Evolutionary conservation across 37 sponge, comb jelly and placozoan species (phyloP).

Genomic region (Hormiphora californensis): DNA sequence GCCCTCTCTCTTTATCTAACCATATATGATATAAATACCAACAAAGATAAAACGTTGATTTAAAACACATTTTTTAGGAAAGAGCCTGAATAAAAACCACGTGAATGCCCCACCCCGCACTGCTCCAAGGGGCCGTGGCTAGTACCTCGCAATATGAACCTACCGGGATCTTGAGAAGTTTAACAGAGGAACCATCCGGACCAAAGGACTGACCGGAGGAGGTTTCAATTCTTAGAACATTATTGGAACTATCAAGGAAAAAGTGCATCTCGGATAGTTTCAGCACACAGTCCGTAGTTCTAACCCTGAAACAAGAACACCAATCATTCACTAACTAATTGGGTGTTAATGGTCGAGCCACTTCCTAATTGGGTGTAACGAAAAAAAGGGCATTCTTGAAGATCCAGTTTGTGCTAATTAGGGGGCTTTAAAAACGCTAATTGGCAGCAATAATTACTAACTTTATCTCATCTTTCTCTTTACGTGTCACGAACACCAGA

Average conservation of each 20-base stretch:
- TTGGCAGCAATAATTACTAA: background rate
- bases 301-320: background rate
- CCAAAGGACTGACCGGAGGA: background rate
- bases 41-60: too few species aligned
- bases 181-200: background rate
- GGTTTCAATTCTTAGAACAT: background rate
- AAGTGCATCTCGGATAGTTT: constrained; percentile 2
- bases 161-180: background rate
- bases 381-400: background rate
- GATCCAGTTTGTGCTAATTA: too few species aligned
- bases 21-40: too few species aligned
- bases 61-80: too few species aligned
- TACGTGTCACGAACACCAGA: background rate
- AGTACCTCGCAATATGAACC: background rate
- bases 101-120: too few species aligned
- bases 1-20: too few species aligned
- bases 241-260: background rate
- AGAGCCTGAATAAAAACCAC: too few species aligned
- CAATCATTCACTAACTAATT: background rate
- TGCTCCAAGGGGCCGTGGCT: too few species aligned
- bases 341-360: background rate
- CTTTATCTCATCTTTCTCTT: background rate
- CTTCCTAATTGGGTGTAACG: background rate
- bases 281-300: background rate
- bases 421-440: background rate